phyloP scores from a whole-genome alignment of 2,797 vertebrate genomes.

The Lateolabrax maculatus region DNA sequence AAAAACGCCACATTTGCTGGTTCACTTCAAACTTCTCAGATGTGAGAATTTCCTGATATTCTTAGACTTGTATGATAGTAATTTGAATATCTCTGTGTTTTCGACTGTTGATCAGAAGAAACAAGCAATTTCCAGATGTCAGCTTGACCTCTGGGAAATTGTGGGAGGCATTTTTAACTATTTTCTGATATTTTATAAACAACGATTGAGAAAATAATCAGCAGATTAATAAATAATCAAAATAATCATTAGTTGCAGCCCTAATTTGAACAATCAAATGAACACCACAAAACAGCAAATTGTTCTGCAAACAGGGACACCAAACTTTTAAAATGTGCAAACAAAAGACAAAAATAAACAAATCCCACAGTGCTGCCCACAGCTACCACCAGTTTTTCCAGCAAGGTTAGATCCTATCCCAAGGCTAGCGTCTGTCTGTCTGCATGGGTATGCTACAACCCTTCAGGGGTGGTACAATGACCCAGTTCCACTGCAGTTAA shows the following conservation, averaged over 20 bases:
- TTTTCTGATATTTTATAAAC: not conserved
- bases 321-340: conserved; percentile 49
- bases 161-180: not conserved
- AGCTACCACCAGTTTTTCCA: conserved; percentile 54
- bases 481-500: conserved; percentile 63
- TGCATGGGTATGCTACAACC: conserved; percentile 55
- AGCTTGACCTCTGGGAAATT: not conserved
- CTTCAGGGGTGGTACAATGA: conserved; percentile 68
- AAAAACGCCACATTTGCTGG: not conserved
- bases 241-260: not conserved
- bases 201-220: not conserved
- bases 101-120: not conserved
- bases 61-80: not conserved
- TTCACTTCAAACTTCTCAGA: not conserved
- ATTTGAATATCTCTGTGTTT: conserved; percentile 1
- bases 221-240: not conserved
- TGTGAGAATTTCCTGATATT: not conserved
- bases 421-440: conserved; percentile 58
- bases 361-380: conserved; percentile 36
- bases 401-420: conserved; percentile 56
- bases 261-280: conserved; percentile 11
- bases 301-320: conserved; percentile 33
- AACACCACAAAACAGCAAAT: conserved; percentile 10
- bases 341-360: conserved; percentile 47
- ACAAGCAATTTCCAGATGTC: conserved; percentile 8